phyloP scores from a whole-genome alignment of 2,797 vertebrate species.

The Eulemur coronatus region DNA sequence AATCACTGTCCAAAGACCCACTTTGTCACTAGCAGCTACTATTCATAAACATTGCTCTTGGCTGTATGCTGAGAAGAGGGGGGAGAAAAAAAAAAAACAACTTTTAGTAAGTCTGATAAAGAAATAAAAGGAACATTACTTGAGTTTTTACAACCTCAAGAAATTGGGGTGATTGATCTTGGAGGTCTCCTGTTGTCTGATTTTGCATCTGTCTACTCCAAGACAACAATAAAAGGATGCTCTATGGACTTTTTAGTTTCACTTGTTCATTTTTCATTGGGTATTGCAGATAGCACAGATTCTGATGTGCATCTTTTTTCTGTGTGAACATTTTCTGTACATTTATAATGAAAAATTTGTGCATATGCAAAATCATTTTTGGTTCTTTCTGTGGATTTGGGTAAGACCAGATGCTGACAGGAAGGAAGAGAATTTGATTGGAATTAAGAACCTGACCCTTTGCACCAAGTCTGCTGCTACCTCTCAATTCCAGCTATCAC shows the following conservation, averaged over 20 bases:
- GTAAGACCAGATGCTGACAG: background rate
- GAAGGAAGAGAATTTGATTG: background rate
- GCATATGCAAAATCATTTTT: background rate
- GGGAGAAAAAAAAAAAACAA: background rate
- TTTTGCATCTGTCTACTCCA: background rate
- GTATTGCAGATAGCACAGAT: background rate
- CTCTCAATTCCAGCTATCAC: background rate
- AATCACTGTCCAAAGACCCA: background rate
- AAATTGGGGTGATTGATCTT: background rate
- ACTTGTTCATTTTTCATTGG: background rate
- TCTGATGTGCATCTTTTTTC: background rate
- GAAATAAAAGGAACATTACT: background rate
- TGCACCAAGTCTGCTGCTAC: background rate
- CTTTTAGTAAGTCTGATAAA: background rate
- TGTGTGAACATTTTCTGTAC: background rate
- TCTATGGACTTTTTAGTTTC: background rate
- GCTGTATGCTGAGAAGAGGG: background rate
- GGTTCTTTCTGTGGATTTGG: background rate
- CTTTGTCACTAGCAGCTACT: background rate
- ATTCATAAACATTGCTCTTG: background rate
- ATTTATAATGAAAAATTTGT: background rate
- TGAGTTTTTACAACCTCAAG: background rate
- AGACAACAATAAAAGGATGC: background rate
- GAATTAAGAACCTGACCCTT: background rate
- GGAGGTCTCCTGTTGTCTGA: background rate